Conservation (phyloP, 2,797 vertebrate genomes). For the Atherinosoma microstoma region DNA sequence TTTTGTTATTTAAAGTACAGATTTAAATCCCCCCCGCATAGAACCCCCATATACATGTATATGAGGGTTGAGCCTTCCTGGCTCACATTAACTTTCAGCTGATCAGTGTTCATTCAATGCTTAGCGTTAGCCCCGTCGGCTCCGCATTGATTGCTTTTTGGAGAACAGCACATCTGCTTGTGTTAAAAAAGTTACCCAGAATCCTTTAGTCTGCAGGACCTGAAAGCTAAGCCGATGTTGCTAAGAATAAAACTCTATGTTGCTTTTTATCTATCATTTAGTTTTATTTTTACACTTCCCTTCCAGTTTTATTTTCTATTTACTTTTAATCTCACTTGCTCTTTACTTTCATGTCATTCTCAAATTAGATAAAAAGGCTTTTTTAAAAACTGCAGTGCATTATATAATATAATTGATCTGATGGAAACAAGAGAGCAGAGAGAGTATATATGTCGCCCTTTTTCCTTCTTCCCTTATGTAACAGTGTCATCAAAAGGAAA, state of each 20-base stretch:
- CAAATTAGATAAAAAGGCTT: neutral
- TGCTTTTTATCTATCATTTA: neutral
- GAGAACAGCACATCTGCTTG: too few species aligned
- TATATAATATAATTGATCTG: neutral
- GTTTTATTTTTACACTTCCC: neutral
- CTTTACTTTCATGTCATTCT: neutral
- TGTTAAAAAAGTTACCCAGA: too few species aligned
- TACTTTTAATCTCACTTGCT: neutral
- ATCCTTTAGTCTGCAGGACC: too few species aligned
- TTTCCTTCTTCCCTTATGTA: slow-evolving; percentile 49
- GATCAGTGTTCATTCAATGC: too few species aligned
- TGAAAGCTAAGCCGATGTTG: too few species aligned
- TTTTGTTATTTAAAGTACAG: too few species aligned
- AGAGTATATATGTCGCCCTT: slow-evolving; percentile 22
- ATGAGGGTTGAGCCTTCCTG: too few species aligned
- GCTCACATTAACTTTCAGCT: too few species aligned
- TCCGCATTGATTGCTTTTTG: too few species aligned
- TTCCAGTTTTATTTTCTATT: neutral
- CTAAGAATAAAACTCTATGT: neutral
- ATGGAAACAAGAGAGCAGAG: neutral
- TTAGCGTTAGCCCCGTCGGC: too few species aligned
- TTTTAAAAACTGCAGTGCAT: neutral
- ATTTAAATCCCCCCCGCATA: too few species aligned
- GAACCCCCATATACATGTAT: too few species aligned
- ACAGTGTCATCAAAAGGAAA: slow-evolving; percentile 58